Conservation (phyloP, 2,888 invertebrate genomes). For the Diaphora mendica region DNA sequence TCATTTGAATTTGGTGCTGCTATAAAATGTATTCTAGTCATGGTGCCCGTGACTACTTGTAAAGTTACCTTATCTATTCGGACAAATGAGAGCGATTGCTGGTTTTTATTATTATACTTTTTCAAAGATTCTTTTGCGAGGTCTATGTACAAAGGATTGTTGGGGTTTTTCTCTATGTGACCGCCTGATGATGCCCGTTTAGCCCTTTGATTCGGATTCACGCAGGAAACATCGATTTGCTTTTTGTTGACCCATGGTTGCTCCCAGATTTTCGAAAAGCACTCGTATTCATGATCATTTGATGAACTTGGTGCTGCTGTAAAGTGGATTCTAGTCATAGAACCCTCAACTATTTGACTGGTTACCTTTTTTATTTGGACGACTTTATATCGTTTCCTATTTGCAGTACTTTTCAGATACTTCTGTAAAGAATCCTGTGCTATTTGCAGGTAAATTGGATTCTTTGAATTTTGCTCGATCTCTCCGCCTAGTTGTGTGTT, state of each 20-base stretch:
- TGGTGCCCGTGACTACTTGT: too few relatives aligned
- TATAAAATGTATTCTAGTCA: too few relatives aligned
- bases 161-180: constrained; percentile 16
- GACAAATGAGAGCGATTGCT: too few relatives aligned
- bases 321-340: constrained; percentile 40
- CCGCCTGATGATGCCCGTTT: constrained; percentile 29
- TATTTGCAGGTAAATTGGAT: not conserved
- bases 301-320: constrained; percentile 17
- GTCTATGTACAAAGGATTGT: not conserved
- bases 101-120: too few relatives aligned
- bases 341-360: constrained; percentile 46
- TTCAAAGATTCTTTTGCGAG: too few relatives aligned
- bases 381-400: constrained; percentile 24
- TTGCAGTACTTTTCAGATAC: not conserved
- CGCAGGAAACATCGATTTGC: constrained; percentile 48
- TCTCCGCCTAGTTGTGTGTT: not conserved
- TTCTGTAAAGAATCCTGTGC: not conserved
- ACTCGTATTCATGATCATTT: constrained; percentile 30
- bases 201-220: constrained; percentile 23
- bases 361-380: constrained; percentile 40
- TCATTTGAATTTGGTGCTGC: too few relatives aligned
- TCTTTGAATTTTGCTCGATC: not conserved
- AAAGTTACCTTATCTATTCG: too few relatives aligned
- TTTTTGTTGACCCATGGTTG: constrained; percentile 30
- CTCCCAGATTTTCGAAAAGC: constrained; percentile 21